phyloP scores from a whole-genome alignment of 2,797 vertebrate species.

The Oreochromis mossambicus region DNA sequence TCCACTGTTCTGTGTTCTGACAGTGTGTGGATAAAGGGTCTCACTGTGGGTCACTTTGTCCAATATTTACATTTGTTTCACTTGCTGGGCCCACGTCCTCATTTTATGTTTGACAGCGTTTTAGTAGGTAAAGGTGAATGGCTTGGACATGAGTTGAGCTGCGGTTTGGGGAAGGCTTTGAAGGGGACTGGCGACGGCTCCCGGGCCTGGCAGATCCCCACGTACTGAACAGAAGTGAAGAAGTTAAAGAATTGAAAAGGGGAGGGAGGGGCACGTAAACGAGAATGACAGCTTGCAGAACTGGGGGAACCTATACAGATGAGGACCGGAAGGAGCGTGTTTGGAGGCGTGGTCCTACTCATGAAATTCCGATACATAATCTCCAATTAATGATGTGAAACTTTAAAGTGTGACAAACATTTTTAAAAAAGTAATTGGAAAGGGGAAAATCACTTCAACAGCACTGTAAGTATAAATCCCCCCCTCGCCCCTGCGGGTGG shows the following conservation, averaged over 20 bases:
- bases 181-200: neutral
- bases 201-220: no score
- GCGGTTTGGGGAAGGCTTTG: neutral
- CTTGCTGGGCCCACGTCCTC: neutral
- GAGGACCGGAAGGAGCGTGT: neutral
- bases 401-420: neutral
- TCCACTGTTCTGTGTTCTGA: neutral
- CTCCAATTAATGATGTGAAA: neutral
- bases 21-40: neutral
- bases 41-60: neutral
- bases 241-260: no score
- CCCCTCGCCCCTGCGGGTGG: rapidly evolving
- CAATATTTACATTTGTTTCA: neutral
- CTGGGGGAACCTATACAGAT: neutral
- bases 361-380: neutral
- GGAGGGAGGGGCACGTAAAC: no score
- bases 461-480: rapidly evolving
- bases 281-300: no score
- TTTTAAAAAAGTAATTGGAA: neutral
- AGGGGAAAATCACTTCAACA: neutral
- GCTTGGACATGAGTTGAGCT: rapidly evolving
- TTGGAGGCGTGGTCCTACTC: neutral
- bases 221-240: no score
- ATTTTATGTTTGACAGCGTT: no score
- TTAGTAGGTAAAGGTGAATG: neutral